These are phyloP conservation scores for Brachypodius melanocephalos DNA, from an alignment of 2,113 vertebrate genomes.

Conservation along the genomic window DNA sequence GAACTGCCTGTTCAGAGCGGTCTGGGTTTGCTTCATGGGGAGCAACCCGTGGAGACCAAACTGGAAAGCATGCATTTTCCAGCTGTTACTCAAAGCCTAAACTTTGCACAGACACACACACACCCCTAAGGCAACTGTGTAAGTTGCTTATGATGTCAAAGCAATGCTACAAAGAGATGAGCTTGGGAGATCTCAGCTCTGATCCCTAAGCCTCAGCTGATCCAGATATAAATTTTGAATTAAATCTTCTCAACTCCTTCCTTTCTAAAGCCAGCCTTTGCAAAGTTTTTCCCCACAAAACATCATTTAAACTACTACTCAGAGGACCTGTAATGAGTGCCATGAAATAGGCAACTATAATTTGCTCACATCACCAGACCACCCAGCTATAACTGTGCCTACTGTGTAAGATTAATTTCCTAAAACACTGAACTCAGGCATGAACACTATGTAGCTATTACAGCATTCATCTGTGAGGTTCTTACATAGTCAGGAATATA, in stretches of 20 bases:
- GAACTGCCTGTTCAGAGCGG: not conserved
- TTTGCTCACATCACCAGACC: not conserved
- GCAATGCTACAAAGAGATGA: not conserved
- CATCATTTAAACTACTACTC: accelerated
- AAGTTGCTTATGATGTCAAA: not conserved
- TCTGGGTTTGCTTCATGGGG: not conserved
- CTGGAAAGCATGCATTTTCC: not conserved
- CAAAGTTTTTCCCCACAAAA: not conserved
- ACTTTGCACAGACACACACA: not conserved
- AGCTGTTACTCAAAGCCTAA: too few species aligned
- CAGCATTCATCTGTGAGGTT: not conserved
- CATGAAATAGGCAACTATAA: not conserved
- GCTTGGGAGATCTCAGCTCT: not conserved
- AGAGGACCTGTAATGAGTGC: not conserved
- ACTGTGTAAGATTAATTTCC: not conserved
- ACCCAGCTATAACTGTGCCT: not conserved
- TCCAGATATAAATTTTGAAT: not conserved
- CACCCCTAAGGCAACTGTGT: accelerated
- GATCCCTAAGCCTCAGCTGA: not conserved
- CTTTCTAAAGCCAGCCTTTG: not conserved
- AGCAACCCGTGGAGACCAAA: not conserved
- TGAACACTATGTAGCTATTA: not conserved
- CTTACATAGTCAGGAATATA: not conserved
- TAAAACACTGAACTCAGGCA: not conserved
- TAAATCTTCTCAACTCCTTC: not conserved